Conservation (phyloP, 2,888 invertebrate species). For the Iphiclides podalirius region DNA sequence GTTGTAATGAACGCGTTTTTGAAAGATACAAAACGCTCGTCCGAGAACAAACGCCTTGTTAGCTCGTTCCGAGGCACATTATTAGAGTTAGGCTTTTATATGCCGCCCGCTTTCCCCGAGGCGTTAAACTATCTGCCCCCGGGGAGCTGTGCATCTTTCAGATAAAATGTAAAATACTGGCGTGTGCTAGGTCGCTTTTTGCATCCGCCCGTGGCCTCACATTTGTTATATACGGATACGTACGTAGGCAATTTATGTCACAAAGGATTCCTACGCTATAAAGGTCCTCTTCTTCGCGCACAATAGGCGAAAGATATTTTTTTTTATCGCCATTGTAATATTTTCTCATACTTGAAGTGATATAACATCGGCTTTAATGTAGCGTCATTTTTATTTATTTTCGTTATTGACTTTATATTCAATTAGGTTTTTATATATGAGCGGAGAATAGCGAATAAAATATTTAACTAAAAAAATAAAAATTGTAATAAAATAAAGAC, state of each 20-base stretch:
- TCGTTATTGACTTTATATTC: no score
- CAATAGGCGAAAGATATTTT: not conserved
- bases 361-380: no score
- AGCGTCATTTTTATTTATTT: no score
- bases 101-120: conserved; percentile 11
- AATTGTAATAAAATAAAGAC: no score
- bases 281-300: not conserved
- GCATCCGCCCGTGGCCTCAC: conserved; percentile 12
- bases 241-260: conserved; percentile 8
- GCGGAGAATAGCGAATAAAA: no score
- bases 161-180: conserved; percentile 23
- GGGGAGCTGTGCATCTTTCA: conserved; percentile 23
- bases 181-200: conserved; percentile 19
- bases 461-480: no score
- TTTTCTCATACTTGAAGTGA: no score
- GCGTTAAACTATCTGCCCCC: conserved; percentile 19
- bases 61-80: not conserved
- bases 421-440: no score
- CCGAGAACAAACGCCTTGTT: not conserved
- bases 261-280: not conserved
- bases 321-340: not conserved
- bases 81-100: conserved; percentile 10
- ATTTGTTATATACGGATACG: conserved; percentile 15
- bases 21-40: not conserved
- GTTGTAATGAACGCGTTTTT: not conserved